Base-by-base conservation (phyloP, 2,113 vertebrate species). In the Paramisgurnus dabryanus region DNA sequence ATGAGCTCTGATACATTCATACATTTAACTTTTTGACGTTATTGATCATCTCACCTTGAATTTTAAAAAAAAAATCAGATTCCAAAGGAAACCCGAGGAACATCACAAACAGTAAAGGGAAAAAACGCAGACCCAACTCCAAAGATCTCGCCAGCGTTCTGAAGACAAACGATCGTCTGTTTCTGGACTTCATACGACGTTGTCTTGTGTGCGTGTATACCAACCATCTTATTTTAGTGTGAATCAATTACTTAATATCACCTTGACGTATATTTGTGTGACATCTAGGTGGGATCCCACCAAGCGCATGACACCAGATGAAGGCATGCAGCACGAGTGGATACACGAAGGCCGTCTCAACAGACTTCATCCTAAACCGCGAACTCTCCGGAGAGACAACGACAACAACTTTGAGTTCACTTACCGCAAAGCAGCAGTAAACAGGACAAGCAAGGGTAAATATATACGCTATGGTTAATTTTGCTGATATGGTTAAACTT, bases 41-140 rank as follows among this genome's bases (percentile, higher is more conserved):
- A 3, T 18, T 58, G 17, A n/a, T 18, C 2, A 8, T 39, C 34
- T 53, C 49, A 39, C 17, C 11, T 5, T 6, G 34, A 8, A 61
- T n/a, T n/a, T n/a, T n/a, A n/a, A n/a, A n/a, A n/a, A n/a, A n/a
- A n/a, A n/a, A n/a, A 49, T 27, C 92, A 97, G 97, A 98, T 92
- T 95, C 96, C 8, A 96, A 95, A 90, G 95, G 96, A 84, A 93
- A 94, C 87, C 97, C 96, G 61, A 94, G 95, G 87, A 94, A 89
- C 34, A 79, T 93, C 87, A 96, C 94, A 0, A 97, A 96, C 87
- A 96, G 95, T 84, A 96, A 94, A 67, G 97, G 97, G 27, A 95
- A 91, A 86, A 95, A 94, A 83, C 92, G 95, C 80, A 91, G 91
- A 67, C 95, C 95, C 3, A 93, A 89, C 83, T 95, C 96, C 80